These are phyloP conservation scores for Onychomys torridus DNA, from an alignment of 2,797 vertebrate species.

Conservation along the genomic window DNA sequence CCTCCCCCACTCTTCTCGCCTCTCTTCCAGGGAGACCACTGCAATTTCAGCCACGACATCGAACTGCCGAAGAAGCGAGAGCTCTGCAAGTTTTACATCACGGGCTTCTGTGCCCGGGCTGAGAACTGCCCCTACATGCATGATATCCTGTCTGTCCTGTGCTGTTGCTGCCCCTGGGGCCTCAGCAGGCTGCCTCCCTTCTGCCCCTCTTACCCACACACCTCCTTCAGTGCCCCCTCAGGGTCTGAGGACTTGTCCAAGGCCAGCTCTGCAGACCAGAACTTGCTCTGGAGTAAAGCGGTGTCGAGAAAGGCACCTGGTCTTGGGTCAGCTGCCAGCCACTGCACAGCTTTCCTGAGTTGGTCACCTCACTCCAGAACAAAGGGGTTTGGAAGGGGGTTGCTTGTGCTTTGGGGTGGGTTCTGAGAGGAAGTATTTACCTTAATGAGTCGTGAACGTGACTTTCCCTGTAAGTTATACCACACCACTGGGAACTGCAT, in stretches of 20 bases:
- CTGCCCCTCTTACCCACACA: fast-evolving
- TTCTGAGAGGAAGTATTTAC: slow-evolving; percentile 62
- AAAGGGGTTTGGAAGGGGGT: no score
- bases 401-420: neutral
- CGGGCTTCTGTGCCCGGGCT: slow-evolving; percentile 95
- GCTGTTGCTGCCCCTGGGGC: neutral
- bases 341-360: neutral
- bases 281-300: neutral
- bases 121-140: slow-evolving; percentile 99
- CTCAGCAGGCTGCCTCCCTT: neutral
- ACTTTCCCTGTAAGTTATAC: slow-evolving; percentile 97
- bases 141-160: slow-evolving; percentile 87
- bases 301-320: neutral
- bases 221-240: neutral
- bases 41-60: slow-evolving; percentile 98
- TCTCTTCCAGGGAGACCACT: slow-evolving; percentile 94
- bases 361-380: neutral
- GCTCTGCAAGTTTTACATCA: slow-evolving; percentile 99
- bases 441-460: slow-evolving; percentile 91
- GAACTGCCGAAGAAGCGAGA: slow-evolving; percentile 98
- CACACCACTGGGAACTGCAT: slow-evolving; percentile 98
- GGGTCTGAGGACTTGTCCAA: neutral
- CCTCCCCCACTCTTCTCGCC: neutral
- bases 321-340: neutral
- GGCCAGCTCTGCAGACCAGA: fast-evolving